A percentile compares a stretch with the other conserved stretches of the same genome.
Evolutionary conservation across 2,888 invertebrate species (phyloP).

Genomic region (Heliconius charithonia): DNA sequence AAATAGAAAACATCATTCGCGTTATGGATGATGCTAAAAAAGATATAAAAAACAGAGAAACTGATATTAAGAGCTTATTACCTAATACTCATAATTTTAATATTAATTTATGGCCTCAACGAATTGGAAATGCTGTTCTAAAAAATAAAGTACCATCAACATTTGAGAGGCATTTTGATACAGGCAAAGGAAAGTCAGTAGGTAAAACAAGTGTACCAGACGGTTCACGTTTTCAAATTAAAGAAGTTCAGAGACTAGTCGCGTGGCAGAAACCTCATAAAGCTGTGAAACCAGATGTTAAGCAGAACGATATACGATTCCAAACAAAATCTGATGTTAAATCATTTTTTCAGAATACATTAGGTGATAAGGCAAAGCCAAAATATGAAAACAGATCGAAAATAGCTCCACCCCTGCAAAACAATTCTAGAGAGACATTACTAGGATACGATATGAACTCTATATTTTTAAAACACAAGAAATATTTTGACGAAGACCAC

Average conservation of each 20-base stretch:
- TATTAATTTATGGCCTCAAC: constrained; percentile 61
- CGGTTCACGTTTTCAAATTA: constrained; percentile 36
- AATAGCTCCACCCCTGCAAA: constrained; percentile 1
- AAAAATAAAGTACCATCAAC: background rate
- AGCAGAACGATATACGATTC: constrained; percentile 9
- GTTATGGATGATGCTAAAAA: constrained; percentile 55
- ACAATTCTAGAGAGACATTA: constrained; percentile 27
- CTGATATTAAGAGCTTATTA: constrained; percentile 41
- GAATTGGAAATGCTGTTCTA: constrained; percentile 8
- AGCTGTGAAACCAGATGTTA: constrained; percentile 19
- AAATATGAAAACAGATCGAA: constrained; percentile 16
- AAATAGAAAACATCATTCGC: constrained; percentile 71
- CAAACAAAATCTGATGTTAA: constrained; percentile 13
- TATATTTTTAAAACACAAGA: constrained; percentile 39
- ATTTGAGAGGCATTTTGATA: background rate
- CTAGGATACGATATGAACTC: constrained; percentile 33
- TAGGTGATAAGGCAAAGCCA: constrained; percentile 16
- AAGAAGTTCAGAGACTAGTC: constrained; percentile 36
- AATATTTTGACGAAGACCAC: constrained; percentile 43
- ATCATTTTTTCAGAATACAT: constrained; percentile 7
- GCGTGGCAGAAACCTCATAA: constrained; percentile 26
- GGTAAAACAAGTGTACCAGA: constrained; percentile 23
- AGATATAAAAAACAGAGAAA: constrained; percentile 43
- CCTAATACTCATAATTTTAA: constrained; percentile 56
- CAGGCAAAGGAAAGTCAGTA: constrained; percentile 21